Evolutionary conservation across 2,888 invertebrate species (phyloP), one percentile per base, ranked within the genome.

Genomic region (Microctonus aethiopoides): DNA sequence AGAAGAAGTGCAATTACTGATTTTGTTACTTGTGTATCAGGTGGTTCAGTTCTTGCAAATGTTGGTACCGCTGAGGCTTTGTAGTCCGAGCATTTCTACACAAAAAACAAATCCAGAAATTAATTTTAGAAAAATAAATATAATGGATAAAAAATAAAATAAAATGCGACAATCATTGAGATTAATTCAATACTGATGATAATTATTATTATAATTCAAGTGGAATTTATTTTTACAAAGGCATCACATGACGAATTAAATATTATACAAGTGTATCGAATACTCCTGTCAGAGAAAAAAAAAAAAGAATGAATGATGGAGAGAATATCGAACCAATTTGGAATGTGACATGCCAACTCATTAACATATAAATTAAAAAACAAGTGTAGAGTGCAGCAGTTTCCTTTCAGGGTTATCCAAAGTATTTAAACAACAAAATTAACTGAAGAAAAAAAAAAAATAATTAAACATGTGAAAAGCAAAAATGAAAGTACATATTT

Each of bases 11-110:
- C 93, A 86, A 99, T 92, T 79, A 98, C 93, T 59, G 98, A 98
- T 88, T 97, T 97, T 71, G 95, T 96, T 74, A 98, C 96, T 91
- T 97, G 97, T 52, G 94, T 95, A 82, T 97, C 95, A 51, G 97
- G 96, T 29, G 98, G 97, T 87, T 96, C 96, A 39, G 97, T 94
- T 83, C 98, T 90, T 51, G 96, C 96, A 87, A 98, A 98, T 72
- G 97, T 97, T 73, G 95, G 93, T 84, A 95, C 92, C 74, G 90
- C 89, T 46, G 97, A 96, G 20, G 96, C 95, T 87, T 92, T 92
- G 84, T 95, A 93, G 87, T 97, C 97, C 24, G 96, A 93, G 88
- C 98, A 98, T 94, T 95, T 97, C 97, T 97, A 90, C 7, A 1
- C 9, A 16, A 46, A 78, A 74, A 77, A 69, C 74, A 76, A 41